These are phyloP conservation scores for Orthosia gothica DNA, from an alignment of 2,888 invertebrate species.

Conservation along the genomic window DNA sequence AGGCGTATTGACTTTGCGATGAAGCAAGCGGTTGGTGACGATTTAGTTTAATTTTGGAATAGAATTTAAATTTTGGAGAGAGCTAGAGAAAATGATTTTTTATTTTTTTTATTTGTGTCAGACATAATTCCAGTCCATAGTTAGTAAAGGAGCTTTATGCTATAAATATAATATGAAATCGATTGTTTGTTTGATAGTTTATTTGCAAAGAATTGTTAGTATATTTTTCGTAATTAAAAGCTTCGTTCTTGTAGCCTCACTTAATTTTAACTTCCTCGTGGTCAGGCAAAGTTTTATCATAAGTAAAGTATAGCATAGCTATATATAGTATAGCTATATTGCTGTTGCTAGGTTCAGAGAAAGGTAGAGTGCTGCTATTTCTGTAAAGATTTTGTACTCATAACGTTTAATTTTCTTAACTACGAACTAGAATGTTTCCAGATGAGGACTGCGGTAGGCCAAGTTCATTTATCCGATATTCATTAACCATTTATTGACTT, in stretches of 20 bases:
- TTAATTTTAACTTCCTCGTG: background rate
- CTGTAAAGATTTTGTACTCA: too few relatives aligned
- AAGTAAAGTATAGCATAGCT: too few relatives aligned
- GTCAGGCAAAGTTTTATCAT: background rate
- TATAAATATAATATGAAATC: too few relatives aligned
- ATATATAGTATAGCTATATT: too few relatives aligned
- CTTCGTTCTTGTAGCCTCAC: too few relatives aligned
- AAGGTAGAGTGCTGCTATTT: background rate
- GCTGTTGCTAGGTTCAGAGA: too few relatives aligned
- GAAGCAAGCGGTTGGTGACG: background rate
- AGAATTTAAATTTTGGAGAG: background rate
- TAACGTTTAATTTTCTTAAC: too few relatives aligned
- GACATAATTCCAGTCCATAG: too few relatives aligned
- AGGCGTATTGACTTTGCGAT: conserved; percentile 22
- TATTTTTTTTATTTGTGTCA: too few relatives aligned
- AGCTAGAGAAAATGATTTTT: background rate
- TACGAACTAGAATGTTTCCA: background rate
- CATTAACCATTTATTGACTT: background rate
- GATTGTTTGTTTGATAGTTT: too few relatives aligned
- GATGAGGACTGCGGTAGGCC: background rate
- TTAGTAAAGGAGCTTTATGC: background rate
- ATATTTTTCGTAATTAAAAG: too few relatives aligned
- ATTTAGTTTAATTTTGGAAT: background rate
- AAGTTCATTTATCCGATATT: background rate
- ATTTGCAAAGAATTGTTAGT: too few relatives aligned